Conservation (phyloP, 2,113 vertebrate genomes). For the Corynorhinus townsendii region DNA sequence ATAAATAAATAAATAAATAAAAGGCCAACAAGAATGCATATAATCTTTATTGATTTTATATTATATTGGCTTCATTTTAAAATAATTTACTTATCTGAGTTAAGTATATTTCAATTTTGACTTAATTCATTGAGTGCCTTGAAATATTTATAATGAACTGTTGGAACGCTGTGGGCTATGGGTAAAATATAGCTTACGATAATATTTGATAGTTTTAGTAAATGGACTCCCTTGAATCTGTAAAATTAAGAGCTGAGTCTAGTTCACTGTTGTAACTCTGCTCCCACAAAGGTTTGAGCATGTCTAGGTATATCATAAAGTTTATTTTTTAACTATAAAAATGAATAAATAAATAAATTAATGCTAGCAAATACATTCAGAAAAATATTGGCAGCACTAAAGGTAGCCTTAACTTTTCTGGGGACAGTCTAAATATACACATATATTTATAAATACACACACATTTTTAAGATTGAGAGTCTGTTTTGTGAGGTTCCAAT, state of each 20-base stretch:
- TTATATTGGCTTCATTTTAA: not conserved
- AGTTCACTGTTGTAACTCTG: not conserved
- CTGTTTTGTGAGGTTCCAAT: not conserved
- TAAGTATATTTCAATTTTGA: slow-evolving; percentile 11
- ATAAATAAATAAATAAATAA: too few species aligned
- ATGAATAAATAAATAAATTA: not conserved
- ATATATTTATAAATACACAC: not conserved
- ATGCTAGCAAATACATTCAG: not conserved
- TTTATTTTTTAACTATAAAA: too few species aligned
- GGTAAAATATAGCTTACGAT: not conserved
- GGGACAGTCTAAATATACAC: not conserved
- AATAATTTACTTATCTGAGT: not conserved
- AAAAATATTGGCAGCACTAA: not conserved
- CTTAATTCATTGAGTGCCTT: not conserved
- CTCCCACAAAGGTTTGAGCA: not conserved
- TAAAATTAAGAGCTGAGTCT: not conserved
- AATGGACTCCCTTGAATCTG: not conserved
- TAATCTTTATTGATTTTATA: slow-evolving; percentile 28
- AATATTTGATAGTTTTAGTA: not conserved
- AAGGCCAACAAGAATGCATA: not conserved
- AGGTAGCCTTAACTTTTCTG: not conserved
- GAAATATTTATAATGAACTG: not conserved
- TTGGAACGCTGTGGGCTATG: not conserved
- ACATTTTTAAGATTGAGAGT: not conserved
- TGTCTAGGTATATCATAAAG: not conserved